A percentile compares a stretch with the other conserved stretches of the same genome.
These are phyloP conservation scores for Pseudochirops cupreus DNA, from an alignment of 2,797 vertebrate genomes.

Conservation along the genomic window DNA sequence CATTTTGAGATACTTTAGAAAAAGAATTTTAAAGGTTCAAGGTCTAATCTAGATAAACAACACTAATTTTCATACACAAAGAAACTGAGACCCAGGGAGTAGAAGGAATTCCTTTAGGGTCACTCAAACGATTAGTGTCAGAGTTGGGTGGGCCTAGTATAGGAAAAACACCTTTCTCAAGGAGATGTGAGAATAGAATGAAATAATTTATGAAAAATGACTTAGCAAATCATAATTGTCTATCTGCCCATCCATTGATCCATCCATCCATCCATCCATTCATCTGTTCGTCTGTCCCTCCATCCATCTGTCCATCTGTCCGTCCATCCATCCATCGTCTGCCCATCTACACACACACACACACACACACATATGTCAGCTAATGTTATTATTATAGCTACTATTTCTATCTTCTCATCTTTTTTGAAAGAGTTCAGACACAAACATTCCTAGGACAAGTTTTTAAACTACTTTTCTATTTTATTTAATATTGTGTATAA, in stretches of 20 bases:
- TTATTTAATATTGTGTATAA: background rate
- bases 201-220: background rate
- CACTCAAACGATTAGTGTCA: conserved; percentile 29
- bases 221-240: background rate
- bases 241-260: background rate
- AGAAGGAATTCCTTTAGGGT: background rate
- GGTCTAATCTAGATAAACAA: background rate
- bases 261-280: background rate
- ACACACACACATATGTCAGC: background rate
- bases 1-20: background rate
- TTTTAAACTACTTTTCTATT: background rate
- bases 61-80: background rate
- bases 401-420: background rate
- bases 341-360: too few relatives aligned
- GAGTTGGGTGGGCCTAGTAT: background rate
- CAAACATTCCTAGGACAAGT: background rate
- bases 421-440: background rate
- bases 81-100: background rate
- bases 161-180: background rate
- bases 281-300: too few relatives aligned
- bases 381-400: background rate
- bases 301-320: too few relatives aligned
- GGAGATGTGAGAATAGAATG: background rate
- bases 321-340: too few relatives aligned
- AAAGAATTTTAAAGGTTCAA: background rate